Evolutionary conservation across 2,113 vertebrate species (phyloP).

Genomic region (Seriola rivoliana): DNA sequence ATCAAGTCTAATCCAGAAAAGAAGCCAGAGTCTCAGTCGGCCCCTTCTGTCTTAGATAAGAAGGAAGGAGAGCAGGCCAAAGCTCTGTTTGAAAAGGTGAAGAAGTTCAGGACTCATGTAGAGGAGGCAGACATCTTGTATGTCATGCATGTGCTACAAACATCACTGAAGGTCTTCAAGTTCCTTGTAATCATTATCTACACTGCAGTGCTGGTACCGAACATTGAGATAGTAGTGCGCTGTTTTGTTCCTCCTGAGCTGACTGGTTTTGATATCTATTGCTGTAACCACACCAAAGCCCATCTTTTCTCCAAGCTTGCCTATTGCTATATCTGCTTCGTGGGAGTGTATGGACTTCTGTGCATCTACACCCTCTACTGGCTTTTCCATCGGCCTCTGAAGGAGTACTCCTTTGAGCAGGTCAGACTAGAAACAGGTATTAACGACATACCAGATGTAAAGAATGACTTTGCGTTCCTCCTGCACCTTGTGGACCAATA

Average conservation of each 20-base stretch:
- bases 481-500: constrained; percentile 93
- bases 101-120: constrained; percentile 90
- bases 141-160: constrained; percentile 91
- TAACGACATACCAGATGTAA: constrained; percentile 91
- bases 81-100: constrained; percentile 93
- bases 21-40: constrained; percentile 80
- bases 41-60: constrained; percentile 87
- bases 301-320: constrained; percentile 92
- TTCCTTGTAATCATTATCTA: constrained; percentile 89
- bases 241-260: constrained; percentile 88
- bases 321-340: constrained; percentile 90
- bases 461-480: constrained; percentile 94
- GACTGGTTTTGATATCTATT: constrained; percentile 90
- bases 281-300: constrained; percentile 93
- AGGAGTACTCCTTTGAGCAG: constrained; percentile 89
- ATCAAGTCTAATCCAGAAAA: constrained; percentile 83
- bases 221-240: constrained; percentile 89
- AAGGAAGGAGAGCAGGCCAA: constrained; percentile 94
- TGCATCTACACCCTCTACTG: constrained; percentile 92
- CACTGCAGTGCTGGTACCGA: constrained; percentile 83
- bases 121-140: constrained; percentile 91
- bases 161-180: constrained; percentile 88
- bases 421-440: constrained; percentile 91
- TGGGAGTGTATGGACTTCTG: constrained; percentile 88
- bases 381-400: constrained; percentile 91